phyloP scores from a whole-genome alignment of 1,140 invertebrate genomes.

The Elymnias hypermnestra region DNA sequence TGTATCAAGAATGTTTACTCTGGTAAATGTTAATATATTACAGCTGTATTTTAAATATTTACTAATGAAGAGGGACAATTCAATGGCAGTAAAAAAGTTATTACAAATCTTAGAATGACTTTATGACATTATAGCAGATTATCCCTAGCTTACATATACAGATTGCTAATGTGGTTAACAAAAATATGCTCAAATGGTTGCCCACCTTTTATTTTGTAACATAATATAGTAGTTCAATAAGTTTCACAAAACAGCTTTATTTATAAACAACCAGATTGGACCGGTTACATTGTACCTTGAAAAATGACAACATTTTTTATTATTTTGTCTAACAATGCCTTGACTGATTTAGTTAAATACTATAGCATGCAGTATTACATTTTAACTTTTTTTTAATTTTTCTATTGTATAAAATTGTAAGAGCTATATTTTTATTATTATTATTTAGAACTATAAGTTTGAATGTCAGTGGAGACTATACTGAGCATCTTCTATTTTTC shows the following conservation, averaged over 20 bases:
- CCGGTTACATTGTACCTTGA: constrained; percentile 33
- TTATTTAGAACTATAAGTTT: constrained; percentile 52
- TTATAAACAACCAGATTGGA: constrained; percentile 39
- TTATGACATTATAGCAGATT: too few species aligned
- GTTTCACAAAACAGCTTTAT: constrained; percentile 49
- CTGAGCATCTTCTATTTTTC: constrained; percentile 45
- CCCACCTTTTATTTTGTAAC: constrained; percentile 47
- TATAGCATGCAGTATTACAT: constrained; percentile 69
- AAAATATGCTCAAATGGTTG: constrained; percentile 45
- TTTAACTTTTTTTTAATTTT: constrained; percentile 64
- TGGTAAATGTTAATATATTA: too few species aligned
- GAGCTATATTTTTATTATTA: constrained; percentile 67
- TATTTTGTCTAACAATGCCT: constrained; percentile 52
- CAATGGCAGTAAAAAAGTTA: too few species aligned
- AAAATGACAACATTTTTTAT: constrained; percentile 46
- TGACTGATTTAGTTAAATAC: constrained; percentile 69
- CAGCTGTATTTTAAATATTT: too few species aligned
- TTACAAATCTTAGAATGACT: too few species aligned
- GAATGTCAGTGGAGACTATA: constrained; percentile 40
- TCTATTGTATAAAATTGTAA: constrained; percentile 57
- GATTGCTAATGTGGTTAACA: too few species aligned
- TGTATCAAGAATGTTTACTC: too few species aligned
- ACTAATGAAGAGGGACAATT: too few species aligned
- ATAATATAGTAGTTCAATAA: constrained; percentile 35
- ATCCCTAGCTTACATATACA: too few species aligned